phyloP scores from a whole-genome alignment of 2,797 vertebrate species.

The Gymnocypris eckloni region DNA sequence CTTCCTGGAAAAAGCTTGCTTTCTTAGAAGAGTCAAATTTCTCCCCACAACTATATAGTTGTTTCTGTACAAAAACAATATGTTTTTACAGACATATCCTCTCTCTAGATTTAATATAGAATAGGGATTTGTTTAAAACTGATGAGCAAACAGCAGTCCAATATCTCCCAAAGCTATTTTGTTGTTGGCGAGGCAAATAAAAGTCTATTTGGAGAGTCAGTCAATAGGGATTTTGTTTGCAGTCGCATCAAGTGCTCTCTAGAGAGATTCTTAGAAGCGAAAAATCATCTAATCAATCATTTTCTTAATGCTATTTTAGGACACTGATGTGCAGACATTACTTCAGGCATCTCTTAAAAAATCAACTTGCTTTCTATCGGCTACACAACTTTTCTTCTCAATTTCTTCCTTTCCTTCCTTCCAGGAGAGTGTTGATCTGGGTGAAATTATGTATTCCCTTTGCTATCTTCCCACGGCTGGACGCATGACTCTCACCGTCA shows the following conservation, averaged over 20 bases:
- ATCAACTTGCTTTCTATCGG: neutral
- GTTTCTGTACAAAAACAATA: neutral
- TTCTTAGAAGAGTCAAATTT: slow-evolving; percentile 8
- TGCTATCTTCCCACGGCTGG: slow-evolving; percentile 98
- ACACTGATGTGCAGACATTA: neutral
- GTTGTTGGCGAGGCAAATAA: slow-evolving; percentile 1
- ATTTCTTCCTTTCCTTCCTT: neutral
- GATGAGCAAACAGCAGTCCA: slow-evolving; percentile 36
- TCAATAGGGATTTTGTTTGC: slow-evolving; percentile 35
- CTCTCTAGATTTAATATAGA: slow-evolving; percentile 20
- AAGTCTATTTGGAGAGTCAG: slow-evolving; percentile 17
- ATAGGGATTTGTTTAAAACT: slow-evolving; percentile 15
- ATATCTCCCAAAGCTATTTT: neutral
- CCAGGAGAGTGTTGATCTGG: slow-evolving; percentile 96
- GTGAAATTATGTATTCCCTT: slow-evolving; percentile 99
- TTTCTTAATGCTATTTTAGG: neutral
- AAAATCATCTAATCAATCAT: slow-evolving; percentile 21
- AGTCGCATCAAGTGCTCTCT: neutral
- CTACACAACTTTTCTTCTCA: slow-evolving; percentile 3
- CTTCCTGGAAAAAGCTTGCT: neutral
- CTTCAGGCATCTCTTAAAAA: neutral
- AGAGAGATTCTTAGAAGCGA: neutral
- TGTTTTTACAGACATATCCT: neutral
- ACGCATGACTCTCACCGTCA: slow-evolving; percentile 96
- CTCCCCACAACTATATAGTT: neutral